Conservation (phyloP, 2,888 invertebrate genomes). For the Cremastinae sp. region DNA sequence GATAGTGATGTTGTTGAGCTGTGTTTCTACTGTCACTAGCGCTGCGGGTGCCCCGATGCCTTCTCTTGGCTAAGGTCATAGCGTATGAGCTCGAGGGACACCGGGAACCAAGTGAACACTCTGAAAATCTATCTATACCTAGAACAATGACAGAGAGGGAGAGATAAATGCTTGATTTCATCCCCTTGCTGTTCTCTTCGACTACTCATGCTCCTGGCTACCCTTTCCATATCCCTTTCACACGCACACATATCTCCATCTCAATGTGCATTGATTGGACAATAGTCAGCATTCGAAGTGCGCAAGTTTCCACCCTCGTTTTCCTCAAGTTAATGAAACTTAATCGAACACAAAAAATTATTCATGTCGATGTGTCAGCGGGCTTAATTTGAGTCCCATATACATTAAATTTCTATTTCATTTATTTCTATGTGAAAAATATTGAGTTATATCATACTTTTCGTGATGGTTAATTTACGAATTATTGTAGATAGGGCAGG, state of each 20-base stretch:
- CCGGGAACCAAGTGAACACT: conserved; percentile 29
- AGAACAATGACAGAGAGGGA: conserved; percentile 41
- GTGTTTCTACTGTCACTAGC: too few species aligned
- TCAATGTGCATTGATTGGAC: conserved; percentile 78
- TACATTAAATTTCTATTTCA: conserved; percentile 36
- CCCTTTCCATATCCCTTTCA: conserved; percentile 2
- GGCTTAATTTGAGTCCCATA: neutral
- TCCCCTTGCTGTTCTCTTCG: conserved; percentile 6
- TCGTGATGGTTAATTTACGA: neutral
- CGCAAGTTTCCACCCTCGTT: conserved; percentile 61
- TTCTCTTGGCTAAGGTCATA: conserved; percentile 48
- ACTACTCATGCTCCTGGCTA: conserved; percentile 33
- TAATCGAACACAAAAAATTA: too few species aligned
- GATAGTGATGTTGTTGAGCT: conserved; percentile 68
- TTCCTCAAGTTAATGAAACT: conserved; percentile 41
- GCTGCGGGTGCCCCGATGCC: conserved; percentile 74
- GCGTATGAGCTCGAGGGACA: conserved; percentile 45
- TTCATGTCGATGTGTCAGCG: conserved; percentile 22
- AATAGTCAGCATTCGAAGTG: conserved; percentile 68
- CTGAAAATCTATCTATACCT: conserved; percentile 16
- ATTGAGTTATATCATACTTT: too few species aligned
- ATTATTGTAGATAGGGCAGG: neutral
- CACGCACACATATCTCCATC: conserved; percentile 63
- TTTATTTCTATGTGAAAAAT: neutral
- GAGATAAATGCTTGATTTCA: conserved; percentile 35